Conservation (phyloP, 2,888 invertebrate species). For the Apamea epomidion region DNA sequence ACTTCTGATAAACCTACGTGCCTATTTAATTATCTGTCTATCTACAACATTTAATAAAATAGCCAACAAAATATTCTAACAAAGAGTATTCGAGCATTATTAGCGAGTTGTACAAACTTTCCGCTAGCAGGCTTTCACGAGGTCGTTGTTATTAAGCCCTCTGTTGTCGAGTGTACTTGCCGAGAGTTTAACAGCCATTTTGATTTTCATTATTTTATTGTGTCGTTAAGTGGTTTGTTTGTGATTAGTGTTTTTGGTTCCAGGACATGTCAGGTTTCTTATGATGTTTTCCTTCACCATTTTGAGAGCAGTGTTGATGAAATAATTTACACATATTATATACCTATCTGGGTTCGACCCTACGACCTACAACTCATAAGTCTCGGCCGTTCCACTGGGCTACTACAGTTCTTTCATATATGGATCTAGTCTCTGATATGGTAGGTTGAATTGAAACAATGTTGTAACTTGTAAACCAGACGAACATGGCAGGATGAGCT, state of each 20-base stretch:
- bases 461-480: not conserved
- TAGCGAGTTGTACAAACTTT: conserved; percentile 46
- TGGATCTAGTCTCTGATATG: too few species aligned
- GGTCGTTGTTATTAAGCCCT: conserved; percentile 46
- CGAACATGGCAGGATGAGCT: too few species aligned
- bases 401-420: too few species aligned
- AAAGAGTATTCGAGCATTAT: conserved; percentile 40
- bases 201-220: conserved; percentile 38
- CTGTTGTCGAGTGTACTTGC: conserved; percentile 45
- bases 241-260: not conserved
- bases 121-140: not conserved
- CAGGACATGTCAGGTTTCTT: too few species aligned
- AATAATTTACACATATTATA: too few species aligned
- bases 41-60: conserved; percentile 11
- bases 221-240: conserved; percentile 31
- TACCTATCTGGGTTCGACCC: too few species aligned
- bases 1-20: not conserved
- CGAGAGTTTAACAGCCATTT: conserved; percentile 34
- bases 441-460: not conserved
- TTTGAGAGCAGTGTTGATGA: too few species aligned
- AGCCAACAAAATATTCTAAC: not conserved
- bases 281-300: too few species aligned
- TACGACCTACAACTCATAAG: too few species aligned
- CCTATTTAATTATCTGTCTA: not conserved
- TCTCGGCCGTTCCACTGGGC: too few species aligned